A percentile compares a stretch with the other conserved stretches of the same genome.
phyloP scores from a whole-genome alignment of 1,140 invertebrate genomes.

The Hylaeus anthracinus region DNA sequence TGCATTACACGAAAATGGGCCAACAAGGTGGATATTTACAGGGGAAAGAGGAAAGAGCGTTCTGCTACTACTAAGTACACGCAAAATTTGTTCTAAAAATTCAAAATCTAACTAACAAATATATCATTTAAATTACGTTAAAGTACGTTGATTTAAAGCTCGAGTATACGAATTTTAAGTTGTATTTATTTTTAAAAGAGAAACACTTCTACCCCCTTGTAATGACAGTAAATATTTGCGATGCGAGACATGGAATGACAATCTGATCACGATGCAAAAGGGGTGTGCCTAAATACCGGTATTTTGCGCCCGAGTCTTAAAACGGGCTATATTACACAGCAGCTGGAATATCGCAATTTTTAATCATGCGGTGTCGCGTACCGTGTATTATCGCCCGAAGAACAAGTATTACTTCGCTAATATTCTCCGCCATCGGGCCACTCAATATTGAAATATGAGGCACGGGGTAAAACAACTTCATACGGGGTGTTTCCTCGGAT shows the following conservation, averaged over 20 bases:
- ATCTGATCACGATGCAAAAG: slow-evolving; percentile 24
- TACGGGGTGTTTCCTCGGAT: slow-evolving; percentile 2
- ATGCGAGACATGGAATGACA: slow-evolving; percentile 26
- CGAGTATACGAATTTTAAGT: not conserved
- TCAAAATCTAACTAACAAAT: too few relatives aligned
- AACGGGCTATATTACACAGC: slow-evolving; percentile 26
- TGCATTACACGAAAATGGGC: too few relatives aligned
- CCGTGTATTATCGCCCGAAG: slow-evolving; percentile 37
- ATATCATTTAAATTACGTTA: too few relatives aligned
- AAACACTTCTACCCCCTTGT: not conserved
- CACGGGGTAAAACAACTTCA: slow-evolving; percentile 10
- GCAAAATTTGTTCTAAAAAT: too few relatives aligned
- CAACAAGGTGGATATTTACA: too few relatives aligned
- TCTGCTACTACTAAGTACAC: too few relatives aligned
- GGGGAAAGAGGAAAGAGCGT: too few relatives aligned
- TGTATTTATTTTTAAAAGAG: not conserved
- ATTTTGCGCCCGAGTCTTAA: slow-evolving; percentile 17
- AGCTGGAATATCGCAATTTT: slow-evolving; percentile 43
- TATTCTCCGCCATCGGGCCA: slow-evolving; percentile 30
- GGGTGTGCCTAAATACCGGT: slow-evolving; percentile 22
- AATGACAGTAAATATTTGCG: slow-evolving; percentile 16
- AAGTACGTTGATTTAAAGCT: too few relatives aligned
- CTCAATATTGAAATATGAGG: slow-evolving; percentile 40
- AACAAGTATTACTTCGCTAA: slow-evolving; percentile 40
- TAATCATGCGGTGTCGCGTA: slow-evolving; percentile 21